Percentiles rank a stretch among this genome's conserved stretches.
phyloP scores from a whole-genome alignment of 2,113 vertebrate genomes.

The Plectropomus leopardus region DNA sequence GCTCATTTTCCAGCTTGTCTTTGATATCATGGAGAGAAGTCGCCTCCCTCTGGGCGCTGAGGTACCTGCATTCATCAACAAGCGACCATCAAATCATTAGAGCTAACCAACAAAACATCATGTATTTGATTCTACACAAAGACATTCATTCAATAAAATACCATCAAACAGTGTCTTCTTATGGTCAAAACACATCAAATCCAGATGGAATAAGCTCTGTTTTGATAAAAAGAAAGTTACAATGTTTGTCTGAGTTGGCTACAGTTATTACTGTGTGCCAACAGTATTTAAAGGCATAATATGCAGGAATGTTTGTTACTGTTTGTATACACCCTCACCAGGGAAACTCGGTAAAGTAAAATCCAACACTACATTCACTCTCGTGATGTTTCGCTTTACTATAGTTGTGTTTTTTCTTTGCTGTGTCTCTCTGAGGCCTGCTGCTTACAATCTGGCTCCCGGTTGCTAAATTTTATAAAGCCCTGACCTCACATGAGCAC shows the following conservation, averaged over 20 bases:
- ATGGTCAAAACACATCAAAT: neutral
- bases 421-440: too few species aligned
- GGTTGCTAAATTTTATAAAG: too few species aligned
- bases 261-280: neutral
- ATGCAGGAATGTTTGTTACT: too few species aligned
- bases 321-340: too few species aligned
- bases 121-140: neutral
- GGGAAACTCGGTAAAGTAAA: too few species aligned
- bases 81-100: neutral
- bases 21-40: constrained; percentile 95
- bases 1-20: constrained; percentile 95
- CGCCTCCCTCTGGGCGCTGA: constrained; percentile 88
- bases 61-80: constrained; percentile 83
- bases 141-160: neutral
- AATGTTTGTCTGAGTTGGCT: neutral
- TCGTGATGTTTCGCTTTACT: too few species aligned
- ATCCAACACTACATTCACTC: too few species aligned
- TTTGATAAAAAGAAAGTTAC: neutral
- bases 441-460: too few species aligned
- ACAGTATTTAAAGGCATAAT: neutral
- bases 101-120: neutral
- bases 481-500: too few species aligned
- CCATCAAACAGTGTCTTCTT: neutral
- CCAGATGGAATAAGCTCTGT: neutral
- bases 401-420: too few species aligned